Conservation (phyloP, 64 coral and sea anemone species). For the Montipora cactus region DNA sequence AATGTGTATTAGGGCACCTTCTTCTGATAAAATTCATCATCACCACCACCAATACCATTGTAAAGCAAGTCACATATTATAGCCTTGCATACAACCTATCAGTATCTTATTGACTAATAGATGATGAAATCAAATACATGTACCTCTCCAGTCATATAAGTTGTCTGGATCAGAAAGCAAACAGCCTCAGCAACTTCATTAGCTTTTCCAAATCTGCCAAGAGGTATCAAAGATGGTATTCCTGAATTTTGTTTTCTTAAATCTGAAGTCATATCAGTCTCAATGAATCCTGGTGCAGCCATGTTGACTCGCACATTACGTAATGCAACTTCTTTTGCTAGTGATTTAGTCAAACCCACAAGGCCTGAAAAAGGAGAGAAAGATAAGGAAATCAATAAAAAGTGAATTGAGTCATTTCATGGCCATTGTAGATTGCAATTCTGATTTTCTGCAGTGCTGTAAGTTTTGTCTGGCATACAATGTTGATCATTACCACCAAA, state of each 20-base stretch:
- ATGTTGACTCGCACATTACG: constrained; percentile 73
- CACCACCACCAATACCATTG: too few relatives aligned
- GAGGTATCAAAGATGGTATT: constrained; percentile 57
- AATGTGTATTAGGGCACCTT: too few relatives aligned
- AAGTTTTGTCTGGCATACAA: too few relatives aligned
- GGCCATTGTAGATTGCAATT: too few relatives aligned
- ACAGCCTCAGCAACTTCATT: constrained; percentile 76
- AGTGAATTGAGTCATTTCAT: too few relatives aligned
- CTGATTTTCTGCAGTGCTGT: too few relatives aligned
- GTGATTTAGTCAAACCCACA: constrained; percentile 83
- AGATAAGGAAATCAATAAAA: background rate
- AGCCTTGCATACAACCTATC: too few relatives aligned
- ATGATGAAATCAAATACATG: background rate
- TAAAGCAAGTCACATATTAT: too few relatives aligned
- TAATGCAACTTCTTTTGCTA: constrained; percentile 84
- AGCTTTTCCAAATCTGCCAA: constrained; percentile 62
- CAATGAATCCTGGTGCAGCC: constrained; percentile 80
- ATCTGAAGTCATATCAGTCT: constrained; percentile 74
- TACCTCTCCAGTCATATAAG: constrained; percentile 85
- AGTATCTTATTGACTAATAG: too few relatives aligned
- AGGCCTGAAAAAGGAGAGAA: constrained; percentile 40
- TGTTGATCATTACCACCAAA: too few relatives aligned
- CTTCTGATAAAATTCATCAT: too few relatives aligned
- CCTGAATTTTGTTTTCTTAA: constrained; percentile 29
- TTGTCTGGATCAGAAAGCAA: constrained; percentile 72